A percentile compares a stretch with the other conserved stretches of the same genome.
phyloP scores from a whole-genome alignment of 2,113 vertebrate species.

The Triplophysa dalaica region DNA sequence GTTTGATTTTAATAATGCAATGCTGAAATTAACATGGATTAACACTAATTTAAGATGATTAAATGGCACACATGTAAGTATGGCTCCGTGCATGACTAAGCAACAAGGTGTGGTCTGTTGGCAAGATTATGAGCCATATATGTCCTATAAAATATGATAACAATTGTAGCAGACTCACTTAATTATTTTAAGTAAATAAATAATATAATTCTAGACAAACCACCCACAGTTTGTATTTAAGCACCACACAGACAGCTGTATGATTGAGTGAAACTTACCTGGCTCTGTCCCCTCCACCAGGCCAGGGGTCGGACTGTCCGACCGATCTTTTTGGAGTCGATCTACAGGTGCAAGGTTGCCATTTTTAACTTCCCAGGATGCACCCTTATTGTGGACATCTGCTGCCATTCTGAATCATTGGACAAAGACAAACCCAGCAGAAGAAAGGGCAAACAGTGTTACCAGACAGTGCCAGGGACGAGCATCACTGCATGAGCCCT shows the following conservation, averaged over 20 bases:
- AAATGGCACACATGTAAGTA: too few relatives aligned
- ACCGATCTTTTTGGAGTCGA: constrained; percentile 76
- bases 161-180: neutral
- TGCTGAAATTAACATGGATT: too few relatives aligned
- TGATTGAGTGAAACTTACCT: constrained; percentile 70
- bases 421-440: constrained; percentile 48
- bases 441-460: neutral
- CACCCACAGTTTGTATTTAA: neutral
- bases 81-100: neutral
- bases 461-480: constrained; percentile 6
- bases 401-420: constrained; percentile 77
- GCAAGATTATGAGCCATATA: neutral
- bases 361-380: constrained; percentile 73
- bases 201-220: neutral
- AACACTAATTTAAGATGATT: too few relatives aligned
- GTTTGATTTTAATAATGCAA: too few relatives aligned
- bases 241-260: neutral
- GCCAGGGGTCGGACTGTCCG: constrained; percentile 89
- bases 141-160: neutral
- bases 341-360: constrained; percentile 75
- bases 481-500: neutral
- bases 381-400: constrained; percentile 75
- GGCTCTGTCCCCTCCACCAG: constrained; percentile 92
- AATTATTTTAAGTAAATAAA: neutral
- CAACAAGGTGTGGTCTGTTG: neutral